A percentile compares a stretch with the other conserved stretches of the same genome.
phyloP scores from a whole-genome alignment of 2,797 vertebrate species.

The Echiichthys vipera region DNA sequence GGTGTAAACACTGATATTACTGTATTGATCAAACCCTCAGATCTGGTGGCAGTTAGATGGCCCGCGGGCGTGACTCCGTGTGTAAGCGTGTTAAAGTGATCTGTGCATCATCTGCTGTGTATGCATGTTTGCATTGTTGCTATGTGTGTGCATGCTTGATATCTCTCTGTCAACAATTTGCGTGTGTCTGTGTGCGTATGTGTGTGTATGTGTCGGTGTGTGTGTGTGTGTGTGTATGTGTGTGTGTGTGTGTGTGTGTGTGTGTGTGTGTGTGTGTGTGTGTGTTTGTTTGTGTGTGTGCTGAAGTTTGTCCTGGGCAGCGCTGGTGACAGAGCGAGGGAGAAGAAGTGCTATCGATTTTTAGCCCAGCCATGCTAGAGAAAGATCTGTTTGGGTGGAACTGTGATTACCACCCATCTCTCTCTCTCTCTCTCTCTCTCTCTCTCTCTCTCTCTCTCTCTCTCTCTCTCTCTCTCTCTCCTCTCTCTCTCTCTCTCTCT shows the following conservation, averaged over 20 bases:
- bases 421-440: constrained; percentile 16
- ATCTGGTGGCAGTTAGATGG: constrained; percentile 68
- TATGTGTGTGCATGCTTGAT: constrained; percentile 26
- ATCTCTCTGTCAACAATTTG: constrained; percentile 34
- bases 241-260: constrained; percentile 1
- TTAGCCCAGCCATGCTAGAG: constrained; percentile 61
- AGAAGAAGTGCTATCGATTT: constrained; percentile 70
- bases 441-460: neutral
- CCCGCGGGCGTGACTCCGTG: constrained; percentile 40
- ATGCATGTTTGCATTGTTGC: constrained; percentile 38
- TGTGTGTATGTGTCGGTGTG: neutral
- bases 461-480: constrained; percentile 19
- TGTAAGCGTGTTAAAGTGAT: constrained; percentile 57
- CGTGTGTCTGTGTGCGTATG: constrained; percentile 25
- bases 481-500: constrained; percentile 29
- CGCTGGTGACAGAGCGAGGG: constrained; percentile 58
- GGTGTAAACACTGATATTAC: constrained; percentile 72
- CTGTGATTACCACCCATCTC: constrained; percentile 74
- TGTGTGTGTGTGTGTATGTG: neutral
- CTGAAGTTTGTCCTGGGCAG: constrained; percentile 64
- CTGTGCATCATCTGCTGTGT: constrained; percentile 52
- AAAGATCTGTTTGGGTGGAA: constrained; percentile 80
- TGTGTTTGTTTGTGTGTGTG: constrained; percentile 28
- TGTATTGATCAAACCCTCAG: constrained; percentile 76
- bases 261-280: constrained; percentile 8